These are phyloP conservation scores for Hexactinellida sp. DNA, from an alignment of 37 sponge, comb jelly and placozoan species.

Conservation along the genomic window DNA sequence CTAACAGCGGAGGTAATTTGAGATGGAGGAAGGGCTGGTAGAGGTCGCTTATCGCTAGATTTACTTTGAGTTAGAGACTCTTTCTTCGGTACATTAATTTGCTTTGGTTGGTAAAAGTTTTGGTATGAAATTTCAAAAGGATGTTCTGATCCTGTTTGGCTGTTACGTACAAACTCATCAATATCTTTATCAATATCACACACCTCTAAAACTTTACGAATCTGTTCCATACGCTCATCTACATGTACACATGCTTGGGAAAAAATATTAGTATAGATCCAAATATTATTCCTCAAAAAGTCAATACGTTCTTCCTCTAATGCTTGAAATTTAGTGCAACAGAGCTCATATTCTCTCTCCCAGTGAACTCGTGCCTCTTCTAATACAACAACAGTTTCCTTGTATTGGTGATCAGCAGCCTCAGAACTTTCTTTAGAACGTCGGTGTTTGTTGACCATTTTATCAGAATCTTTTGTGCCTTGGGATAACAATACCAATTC, in stretches of 20 bases:
- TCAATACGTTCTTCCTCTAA: conserved; percentile 67
- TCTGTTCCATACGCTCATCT: conserved; percentile 52
- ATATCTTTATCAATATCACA: conserved; percentile 77
- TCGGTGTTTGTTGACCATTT: neutral
- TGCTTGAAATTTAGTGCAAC: conserved; percentile 74
- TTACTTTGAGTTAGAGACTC: neutral
- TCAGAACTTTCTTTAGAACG: conserved; percentile 22
- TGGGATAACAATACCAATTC: conserved; percentile 20
- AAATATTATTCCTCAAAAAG: conserved; percentile 60
- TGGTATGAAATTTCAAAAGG: conserved; percentile 30
- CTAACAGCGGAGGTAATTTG: neutral
- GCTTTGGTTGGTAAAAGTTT: neutral
- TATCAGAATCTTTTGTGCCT: neutral
- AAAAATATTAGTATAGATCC: conserved; percentile 46
- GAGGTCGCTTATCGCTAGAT: neutral
- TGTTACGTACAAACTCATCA: conserved; percentile 61
- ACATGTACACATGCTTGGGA: conserved; percentile 54
- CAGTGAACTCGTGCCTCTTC: conserved; percentile 63
- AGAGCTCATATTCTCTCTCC: conserved; percentile 78
- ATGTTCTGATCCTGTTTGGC: conserved; percentile 41
- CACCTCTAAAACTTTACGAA: conserved; percentile 55
- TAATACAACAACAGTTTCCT: conserved; percentile 48
- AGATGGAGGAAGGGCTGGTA: neutral
- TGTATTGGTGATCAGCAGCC: conserved; percentile 46
- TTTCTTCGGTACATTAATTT: neutral